Evolutionary conservation across 2,888 invertebrate species (phyloP).

Genomic region (Ophion obscuratus): DNA sequence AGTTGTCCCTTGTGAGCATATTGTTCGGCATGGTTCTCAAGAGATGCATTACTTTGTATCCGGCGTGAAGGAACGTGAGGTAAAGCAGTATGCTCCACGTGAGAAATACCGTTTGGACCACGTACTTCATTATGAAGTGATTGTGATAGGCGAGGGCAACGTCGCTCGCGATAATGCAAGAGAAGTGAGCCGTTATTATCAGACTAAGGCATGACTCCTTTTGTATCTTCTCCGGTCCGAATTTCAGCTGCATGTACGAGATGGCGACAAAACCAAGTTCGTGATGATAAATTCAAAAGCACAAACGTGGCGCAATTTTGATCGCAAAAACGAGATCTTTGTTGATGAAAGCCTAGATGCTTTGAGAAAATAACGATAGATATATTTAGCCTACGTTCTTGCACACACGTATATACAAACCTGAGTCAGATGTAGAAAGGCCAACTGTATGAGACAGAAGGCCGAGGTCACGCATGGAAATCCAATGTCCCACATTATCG

Average conservation of each 20-base stretch:
- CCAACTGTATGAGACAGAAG: slow-evolving; percentile 86
- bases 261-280: background rate
- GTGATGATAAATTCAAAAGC: background rate
- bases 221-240: slow-evolving; percentile 85
- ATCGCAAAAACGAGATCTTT: background rate
- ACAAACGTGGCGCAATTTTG: background rate
- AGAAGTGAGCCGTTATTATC: slow-evolving; percentile 85
- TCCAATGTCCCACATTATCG: slow-evolving; percentile 86
- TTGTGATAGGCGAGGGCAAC: slow-evolving; percentile 84
- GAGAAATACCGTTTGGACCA: slow-evolving; percentile 85
- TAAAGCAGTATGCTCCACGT: slow-evolving; percentile 86
- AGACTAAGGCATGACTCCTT: slow-evolving; percentile 85
- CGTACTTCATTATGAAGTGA: slow-evolving; percentile 84
- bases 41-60: slow-evolving; percentile 84
- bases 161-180: slow-evolving; percentile 84
- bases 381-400: slow-evolving; percentile 22
- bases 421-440: slow-evolving; percentile 86
- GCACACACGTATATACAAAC: slow-evolving; percentile 81
- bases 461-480: slow-evolving; percentile 86
- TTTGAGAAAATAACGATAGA: slow-evolving; percentile 16
- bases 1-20: slow-evolving; percentile 82
- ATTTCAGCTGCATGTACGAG: slow-evolving; percentile 82
- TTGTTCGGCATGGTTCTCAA: slow-evolving; percentile 83
- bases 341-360: background rate
- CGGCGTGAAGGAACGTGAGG: slow-evolving; percentile 85